Base-by-base conservation (phyloP, 2,113 vertebrate genomes). In the Peromyscus maniculatus region DNA sequence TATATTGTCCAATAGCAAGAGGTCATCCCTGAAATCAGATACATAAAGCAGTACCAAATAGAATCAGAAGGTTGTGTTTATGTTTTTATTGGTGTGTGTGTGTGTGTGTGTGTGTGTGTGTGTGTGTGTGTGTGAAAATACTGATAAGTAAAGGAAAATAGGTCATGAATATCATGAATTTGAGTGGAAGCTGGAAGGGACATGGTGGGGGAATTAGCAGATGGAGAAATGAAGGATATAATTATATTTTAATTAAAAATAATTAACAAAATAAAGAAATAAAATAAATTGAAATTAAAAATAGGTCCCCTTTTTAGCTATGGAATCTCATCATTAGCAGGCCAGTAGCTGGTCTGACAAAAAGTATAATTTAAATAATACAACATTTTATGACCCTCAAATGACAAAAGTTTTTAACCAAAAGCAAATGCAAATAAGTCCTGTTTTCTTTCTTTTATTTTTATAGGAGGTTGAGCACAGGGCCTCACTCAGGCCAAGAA, bases 351-450 rank as follows among this genome's bases (percentile, higher is more conserved):
- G 46, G 77, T 83, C 2, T 59, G 5, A 64, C 55, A 12, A 36
- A 79, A 86, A 71, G 55, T 55, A 21, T 43, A 15, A 82, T 36
- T 66, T 3, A 7, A 96, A 5, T 89, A 36, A 89, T 64, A 69
- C 13, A 62, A 10, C 55, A 86, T 92, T 4, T 22, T 96, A n/a
- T 49, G 33, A 24, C 0, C 55, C 5, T 46, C 75, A 87, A 31
- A 77, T 95, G 69, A 3, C n/a, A 93, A 89, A 89, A 12, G 86
- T 67, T 92, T 39, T 8, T 94, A 75, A 84, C 71, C 9, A 91
- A 94, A 94, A 84, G 24, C 77, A 26, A 3, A 3, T 21, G 64
- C 13, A 96, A 80, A 79, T n/a, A 93, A 72, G 24, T 52, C 46
- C 15, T 52, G 94, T 57, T 97, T 72, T 86, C 4, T 15, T 94